Evolutionary conservation across 2,888 invertebrate genomes (phyloP).

Genomic region (Cantharis lateralis): DNA sequence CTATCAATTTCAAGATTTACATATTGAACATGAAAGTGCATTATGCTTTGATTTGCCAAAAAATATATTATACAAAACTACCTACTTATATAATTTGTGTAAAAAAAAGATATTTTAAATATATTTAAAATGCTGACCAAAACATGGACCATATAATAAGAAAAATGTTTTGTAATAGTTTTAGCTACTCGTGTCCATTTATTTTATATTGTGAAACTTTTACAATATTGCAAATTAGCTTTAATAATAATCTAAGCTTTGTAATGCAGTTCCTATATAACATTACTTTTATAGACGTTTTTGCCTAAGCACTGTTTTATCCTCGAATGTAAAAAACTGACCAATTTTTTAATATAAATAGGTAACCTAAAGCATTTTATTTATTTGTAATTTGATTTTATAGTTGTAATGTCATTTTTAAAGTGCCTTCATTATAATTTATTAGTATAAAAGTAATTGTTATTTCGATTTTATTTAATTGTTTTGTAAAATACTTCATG

Average conservation of each 20-base stretch:
- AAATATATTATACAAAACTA: background rate
- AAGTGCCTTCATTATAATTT: conserved; percentile 29
- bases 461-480: conserved; percentile 21
- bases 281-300: conserved; percentile 21
- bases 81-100: background rate
- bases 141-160: conserved; percentile 36
- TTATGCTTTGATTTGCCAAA: background rate
- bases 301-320: conserved; percentile 26
- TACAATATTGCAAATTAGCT: conserved; percentile 38
- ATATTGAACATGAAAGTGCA: background rate
- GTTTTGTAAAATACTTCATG: conserved; percentile 27
- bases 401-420: conserved; percentile 20
- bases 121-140: conserved; percentile 34
- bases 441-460: conserved; percentile 13
- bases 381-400: conserved; percentile 20
- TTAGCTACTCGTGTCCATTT: conserved; percentile 15
- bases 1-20: background rate
- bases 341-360: conserved; percentile 26
- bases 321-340: conserved; percentile 24
- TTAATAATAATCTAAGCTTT: conserved; percentile 37
- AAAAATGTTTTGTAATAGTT: conserved; percentile 16
- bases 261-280: conserved; percentile 34
- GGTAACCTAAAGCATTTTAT: conserved; percentile 21
- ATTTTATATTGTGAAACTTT: conserved; percentile 7
- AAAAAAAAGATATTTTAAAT: background rate